Percentiles rank a stretch among this genome's conserved stretches.
These are phyloP conservation scores for Ophioninae sp. DNA, from an alignment of 2,888 invertebrate species.

Conservation along the genomic window DNA sequence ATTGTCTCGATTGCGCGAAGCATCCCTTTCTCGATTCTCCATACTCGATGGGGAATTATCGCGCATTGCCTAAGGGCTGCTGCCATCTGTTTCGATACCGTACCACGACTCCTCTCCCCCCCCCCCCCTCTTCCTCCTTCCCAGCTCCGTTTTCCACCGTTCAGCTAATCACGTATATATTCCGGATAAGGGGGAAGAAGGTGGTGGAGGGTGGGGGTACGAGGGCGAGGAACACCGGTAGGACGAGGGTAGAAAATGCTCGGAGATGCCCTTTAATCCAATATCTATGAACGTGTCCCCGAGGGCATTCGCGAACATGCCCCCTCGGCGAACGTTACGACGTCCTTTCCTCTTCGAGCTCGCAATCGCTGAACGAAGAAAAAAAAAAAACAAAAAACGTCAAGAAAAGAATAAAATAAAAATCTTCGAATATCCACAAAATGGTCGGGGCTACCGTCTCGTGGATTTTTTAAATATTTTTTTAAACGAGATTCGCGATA, in stretches of 20 bases:
- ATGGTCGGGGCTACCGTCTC: not conserved
- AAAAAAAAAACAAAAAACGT: no score
- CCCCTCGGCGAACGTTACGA: slow-evolving; percentile 11
- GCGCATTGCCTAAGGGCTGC: slow-evolving; percentile 76
- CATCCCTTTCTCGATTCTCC: slow-evolving; percentile 50
- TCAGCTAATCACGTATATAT: slow-evolving; percentile 75
- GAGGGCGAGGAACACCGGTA: slow-evolving; percentile 39
- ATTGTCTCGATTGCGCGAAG: slow-evolving; percentile 56
- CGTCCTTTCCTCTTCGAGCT: slow-evolving; percentile 3
- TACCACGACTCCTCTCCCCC: slow-evolving; percentile 60
- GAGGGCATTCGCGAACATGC: slow-evolving; percentile 52
- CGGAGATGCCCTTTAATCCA: slow-evolving; percentile 72
- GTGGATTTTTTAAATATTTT: not conserved
- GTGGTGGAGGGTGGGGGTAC: slow-evolving; percentile 64
- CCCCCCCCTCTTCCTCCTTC: not conserved
- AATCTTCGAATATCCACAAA: slow-evolving; percentile 4
- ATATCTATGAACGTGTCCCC: slow-evolving; percentile 70
- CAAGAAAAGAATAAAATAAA: not conserved
- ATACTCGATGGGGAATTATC: slow-evolving; percentile 63
- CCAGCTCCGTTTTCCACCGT: no score
- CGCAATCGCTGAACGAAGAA: slow-evolving; percentile 9
- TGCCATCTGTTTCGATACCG: slow-evolving; percentile 79
- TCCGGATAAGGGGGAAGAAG: slow-evolving; percentile 68
- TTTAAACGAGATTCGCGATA: slow-evolving; percentile 3
- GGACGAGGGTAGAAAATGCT: slow-evolving; percentile 41